Evolutionary conservation across 2,797 vertebrate genomes (phyloP).

Genomic region (Centropyge bicolor): DNA sequence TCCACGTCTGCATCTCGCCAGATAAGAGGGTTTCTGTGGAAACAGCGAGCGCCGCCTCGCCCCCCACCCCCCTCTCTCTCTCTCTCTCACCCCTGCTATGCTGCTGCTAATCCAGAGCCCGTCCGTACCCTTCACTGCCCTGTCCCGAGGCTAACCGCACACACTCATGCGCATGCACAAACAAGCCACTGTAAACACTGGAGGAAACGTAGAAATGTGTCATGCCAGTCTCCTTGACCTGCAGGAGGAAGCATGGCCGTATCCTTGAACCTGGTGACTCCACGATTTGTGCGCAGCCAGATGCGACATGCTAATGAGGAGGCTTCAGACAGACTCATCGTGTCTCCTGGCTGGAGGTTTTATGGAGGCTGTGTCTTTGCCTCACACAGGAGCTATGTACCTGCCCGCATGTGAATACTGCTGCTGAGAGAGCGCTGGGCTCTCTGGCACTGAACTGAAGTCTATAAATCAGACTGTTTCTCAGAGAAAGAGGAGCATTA

Average conservation of each 20-base stretch:
- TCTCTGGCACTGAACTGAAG: conserved; percentile 51
- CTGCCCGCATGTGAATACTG: conserved; percentile 28
- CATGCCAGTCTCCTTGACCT: conserved; percentile 61
- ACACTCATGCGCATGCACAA: conserved; percentile 38
- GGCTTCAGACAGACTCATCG: conserved; percentile 20
- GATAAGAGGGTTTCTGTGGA: conserved; percentile 81
- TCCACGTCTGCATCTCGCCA: conserved; percentile 71
- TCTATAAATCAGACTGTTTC: conserved; percentile 73
- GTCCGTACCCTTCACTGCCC: conserved; percentile 54
- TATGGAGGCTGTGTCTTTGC: conserved; percentile 6
- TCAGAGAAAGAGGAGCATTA: conserved; percentile 71
- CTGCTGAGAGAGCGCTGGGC: conserved; percentile 11
- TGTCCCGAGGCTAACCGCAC: conserved; percentile 46
- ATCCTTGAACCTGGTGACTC: conserved; percentile 60
- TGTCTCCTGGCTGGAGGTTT: conserved; percentile 20
- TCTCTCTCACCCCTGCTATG: conserved; percentile 55
- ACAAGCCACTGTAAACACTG: conserved; percentile 34
- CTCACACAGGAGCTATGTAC: conserved; percentile 9
- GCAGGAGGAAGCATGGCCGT: conserved; percentile 17
- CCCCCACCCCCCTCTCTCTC: conserved; percentile 57
- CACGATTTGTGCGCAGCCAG: conserved; percentile 35
- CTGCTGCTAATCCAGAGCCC: conserved; percentile 69
- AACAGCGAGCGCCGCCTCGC: conserved; percentile 59
- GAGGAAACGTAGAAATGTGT: conserved; percentile 24
- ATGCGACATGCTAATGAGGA: conserved; percentile 51